Evolutionary conservation across 2,888 invertebrate species (phyloP).

Genomic region (Poecilobothrus nobilitatus): DNA sequence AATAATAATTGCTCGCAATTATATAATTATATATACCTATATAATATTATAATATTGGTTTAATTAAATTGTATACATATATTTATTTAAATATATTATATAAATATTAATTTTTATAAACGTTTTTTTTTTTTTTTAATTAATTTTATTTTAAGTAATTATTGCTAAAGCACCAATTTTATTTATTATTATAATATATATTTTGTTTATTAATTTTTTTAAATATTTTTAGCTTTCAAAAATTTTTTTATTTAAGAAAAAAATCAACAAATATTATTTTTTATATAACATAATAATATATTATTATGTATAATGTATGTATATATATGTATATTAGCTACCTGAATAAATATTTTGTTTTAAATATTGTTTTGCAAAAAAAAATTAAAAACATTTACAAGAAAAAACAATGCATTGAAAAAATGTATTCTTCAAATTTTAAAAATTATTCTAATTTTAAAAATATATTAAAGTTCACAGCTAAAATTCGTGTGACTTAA

Average conservation of each 20-base stretch:
- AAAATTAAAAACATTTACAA: too few species aligned
- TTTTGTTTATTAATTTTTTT: neutral
- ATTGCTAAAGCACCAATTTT: slow-evolving; percentile 4
- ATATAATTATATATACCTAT: neutral
- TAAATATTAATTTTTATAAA: neutral
- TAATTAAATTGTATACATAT: neutral
- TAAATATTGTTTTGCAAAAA: too few species aligned
- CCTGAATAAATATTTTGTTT: too few species aligned
- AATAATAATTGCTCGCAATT: neutral
- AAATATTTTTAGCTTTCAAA: neutral
- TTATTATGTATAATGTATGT: neutral
- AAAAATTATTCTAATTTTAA: too few species aligned
- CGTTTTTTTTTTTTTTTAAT: neutral
- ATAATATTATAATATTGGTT: neutral
- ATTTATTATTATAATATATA: neutral
- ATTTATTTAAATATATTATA: neutral
- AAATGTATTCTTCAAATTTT: too few species aligned
- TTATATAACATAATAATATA: neutral
- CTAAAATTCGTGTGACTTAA: too few species aligned
- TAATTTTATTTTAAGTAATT: neutral
- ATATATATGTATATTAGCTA: neutral
- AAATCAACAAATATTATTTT: neutral
- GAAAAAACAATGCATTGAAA: too few species aligned
- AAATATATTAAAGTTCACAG: too few species aligned
- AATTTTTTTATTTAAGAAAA: neutral